Evolutionary conservation across 2,888 invertebrate genomes (phyloP).

Genomic region (Euproctis similis): DNA sequence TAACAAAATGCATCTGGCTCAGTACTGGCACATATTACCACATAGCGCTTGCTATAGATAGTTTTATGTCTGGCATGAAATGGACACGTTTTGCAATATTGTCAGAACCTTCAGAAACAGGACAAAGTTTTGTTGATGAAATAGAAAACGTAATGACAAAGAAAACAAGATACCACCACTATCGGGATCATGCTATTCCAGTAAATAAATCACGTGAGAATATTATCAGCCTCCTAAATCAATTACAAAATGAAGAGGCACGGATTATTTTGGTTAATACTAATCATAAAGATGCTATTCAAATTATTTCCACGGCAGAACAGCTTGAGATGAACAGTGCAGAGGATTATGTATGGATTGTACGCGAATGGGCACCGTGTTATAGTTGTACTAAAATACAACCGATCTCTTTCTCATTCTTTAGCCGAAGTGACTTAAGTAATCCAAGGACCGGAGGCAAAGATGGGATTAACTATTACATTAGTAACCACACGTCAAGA

Average conservation of each 20-base stretch:
- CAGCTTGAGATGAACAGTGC: slow-evolving; percentile 4
- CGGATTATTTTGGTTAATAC: slow-evolving; percentile 5
- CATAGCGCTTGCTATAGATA: slow-evolving; percentile 2
- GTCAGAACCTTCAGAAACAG: slow-evolving; percentile 2
- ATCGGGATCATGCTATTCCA: too few species aligned
- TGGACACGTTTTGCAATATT: slow-evolving; percentile 7
- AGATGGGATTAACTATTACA: not conserved
- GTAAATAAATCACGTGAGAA: not conserved
- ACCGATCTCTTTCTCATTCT: slow-evolving; percentile 4
- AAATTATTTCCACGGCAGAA: slow-evolving; percentile 2
- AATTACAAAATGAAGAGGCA: slow-evolving; percentile 3
- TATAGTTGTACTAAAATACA: not conserved
- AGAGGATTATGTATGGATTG: slow-evolving; percentile 4
- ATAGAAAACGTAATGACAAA: not conserved
- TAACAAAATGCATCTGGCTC: slow-evolving; percentile 2
- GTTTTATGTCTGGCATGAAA: not conserved
- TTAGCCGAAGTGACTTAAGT: too few species aligned
- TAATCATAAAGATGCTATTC: slow-evolving; percentile 1
- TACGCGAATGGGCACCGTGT: slow-evolving; percentile 4
- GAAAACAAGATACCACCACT: slow-evolving; percentile 1
- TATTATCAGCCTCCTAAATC: not conserved
- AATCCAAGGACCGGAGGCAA: too few species aligned
- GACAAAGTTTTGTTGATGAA: slow-evolving; percentile 1
- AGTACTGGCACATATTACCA: slow-evolving; percentile 1
- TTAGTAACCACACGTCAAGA: not conserved